These are phyloP conservation scores for Pituophis catenifer DNA, from an alignment of 2,113 vertebrate genomes.

Conservation along the genomic window DNA sequence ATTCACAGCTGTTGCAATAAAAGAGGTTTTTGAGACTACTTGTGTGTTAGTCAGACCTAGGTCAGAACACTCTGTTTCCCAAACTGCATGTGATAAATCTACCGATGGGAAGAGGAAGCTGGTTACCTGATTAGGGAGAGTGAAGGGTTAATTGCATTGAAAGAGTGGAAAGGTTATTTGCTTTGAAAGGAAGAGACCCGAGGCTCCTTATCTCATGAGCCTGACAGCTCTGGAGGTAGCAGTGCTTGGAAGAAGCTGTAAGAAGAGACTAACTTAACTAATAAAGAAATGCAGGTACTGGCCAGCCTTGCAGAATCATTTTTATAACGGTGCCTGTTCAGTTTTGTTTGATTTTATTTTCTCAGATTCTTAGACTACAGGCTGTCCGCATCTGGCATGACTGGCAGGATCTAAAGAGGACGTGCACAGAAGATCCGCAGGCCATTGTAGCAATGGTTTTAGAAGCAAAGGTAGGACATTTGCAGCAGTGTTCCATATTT, in stretches of 20 bases:
- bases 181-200: not conserved
- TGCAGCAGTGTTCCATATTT: not conserved
- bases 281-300: not conserved
- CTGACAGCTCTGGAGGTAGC: not conserved
- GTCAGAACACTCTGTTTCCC: not conserved
- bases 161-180: not conserved
- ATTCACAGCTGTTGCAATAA: too few relatives aligned
- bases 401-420: conserved; percentile 86
- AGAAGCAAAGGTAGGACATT: conserved; percentile 79
- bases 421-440: conserved; percentile 77
- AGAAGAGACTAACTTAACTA: not conserved
- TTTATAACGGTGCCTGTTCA: not conserved
- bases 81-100: not conserved
- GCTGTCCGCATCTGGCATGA: conserved; percentile 74
- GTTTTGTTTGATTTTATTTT: conserved; percentile 27
- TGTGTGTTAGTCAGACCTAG: too few relatives aligned
- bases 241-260: not conserved
- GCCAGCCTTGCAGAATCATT: not conserved
- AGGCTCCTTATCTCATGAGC: not conserved
- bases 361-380: conserved; percentile 83
- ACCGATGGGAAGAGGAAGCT: not conserved
- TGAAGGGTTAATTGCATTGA: not conserved
- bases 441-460: conserved; percentile 79
- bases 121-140: not conserved
- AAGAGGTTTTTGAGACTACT: too few relatives aligned